Base-by-base conservation (phyloP, 2,113 vertebrate species). In the Lampris megalopsis region DNA sequence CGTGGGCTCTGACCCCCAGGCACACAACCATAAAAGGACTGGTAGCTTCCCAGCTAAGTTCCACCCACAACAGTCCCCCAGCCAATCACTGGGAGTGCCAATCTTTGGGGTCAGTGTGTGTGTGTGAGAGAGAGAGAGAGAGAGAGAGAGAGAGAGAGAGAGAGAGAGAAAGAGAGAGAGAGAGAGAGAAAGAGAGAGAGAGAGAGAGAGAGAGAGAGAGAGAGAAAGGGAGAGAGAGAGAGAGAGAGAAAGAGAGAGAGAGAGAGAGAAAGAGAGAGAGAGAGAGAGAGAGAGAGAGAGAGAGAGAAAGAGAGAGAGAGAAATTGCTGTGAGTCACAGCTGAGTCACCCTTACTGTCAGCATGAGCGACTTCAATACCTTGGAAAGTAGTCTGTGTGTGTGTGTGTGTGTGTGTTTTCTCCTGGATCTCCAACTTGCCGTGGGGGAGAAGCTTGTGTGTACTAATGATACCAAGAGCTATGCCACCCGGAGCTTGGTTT, bases 1-100 rank as follows among this genome's bases (percentile, higher is more conserved):
- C 83, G 87, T 86, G 88, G 80, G 85, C 83, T 87, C 63, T 84
- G 84, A 82, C 81, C 74, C 75, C 75, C 85, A 79, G 85, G 82
- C 71, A 81, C 67, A 83, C 50, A 68, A 63, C 93, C 92, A 90
- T 92, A 92, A 92, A 93, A 93, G 92, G 91, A 72, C 81, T 68
- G 83, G 75, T 82, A 75, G 71, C 71, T 56, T 78, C 66, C 6
- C 53, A 72, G 73, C 48, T 68, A 13, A 74, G 64, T 61, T 54
- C 69, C 59, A n/a, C 35, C 42, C 36, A 42, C 63, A n/a, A 11
- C 10, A 5, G 50, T 13, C 48, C 41, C 68, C 78, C 70, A 68
- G 80, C 60, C 45, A 60, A 73, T 56, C 40, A 3, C n/a, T 73
- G 54, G 56, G 59, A 9, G 63, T 80, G 71, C 67, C 85, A 84